Evolutionary conservation across 2,888 invertebrate genomes (phyloP).

Genomic region (Julus scanicus): DNA sequence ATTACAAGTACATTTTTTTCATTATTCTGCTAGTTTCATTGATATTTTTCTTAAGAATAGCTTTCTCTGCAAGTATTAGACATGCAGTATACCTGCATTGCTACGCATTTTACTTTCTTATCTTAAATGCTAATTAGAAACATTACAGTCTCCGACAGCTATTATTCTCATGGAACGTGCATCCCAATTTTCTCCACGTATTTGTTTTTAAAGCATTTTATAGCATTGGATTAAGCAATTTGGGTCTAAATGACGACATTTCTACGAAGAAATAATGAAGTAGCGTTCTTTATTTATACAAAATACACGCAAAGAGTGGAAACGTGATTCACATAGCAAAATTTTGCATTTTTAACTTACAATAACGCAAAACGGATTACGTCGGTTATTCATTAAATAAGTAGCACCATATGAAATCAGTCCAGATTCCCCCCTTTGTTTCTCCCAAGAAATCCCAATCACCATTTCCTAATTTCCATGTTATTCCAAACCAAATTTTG

Average conservation of each 20-base stretch:
- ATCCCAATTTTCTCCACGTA: conserved; percentile 6
- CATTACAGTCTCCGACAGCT: neutral
- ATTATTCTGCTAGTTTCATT: too few species aligned
- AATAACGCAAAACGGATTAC: conserved; percentile 26
- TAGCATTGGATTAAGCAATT: conserved; percentile 21
- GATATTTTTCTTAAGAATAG: too few species aligned
- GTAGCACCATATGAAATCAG: conserved; percentile 29
- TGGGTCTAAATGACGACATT: neutral
- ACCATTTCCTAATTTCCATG: conserved; percentile 35
- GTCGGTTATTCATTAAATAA: conserved; percentile 44
- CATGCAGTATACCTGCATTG: neutral
- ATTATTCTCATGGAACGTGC: neutral
- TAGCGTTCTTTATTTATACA: conserved; percentile 43
- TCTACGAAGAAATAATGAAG: neutral
- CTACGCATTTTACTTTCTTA: neutral
- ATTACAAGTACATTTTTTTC: too few species aligned
- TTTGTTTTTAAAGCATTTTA: neutral
- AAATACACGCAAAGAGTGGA: conserved; percentile 36
- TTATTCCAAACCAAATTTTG: conserved; percentile 37
- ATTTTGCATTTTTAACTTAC: conserved; percentile 7
- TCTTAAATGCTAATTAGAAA: neutral
- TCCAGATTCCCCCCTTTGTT: conserved; percentile 36
- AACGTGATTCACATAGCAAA: conserved; percentile 40
- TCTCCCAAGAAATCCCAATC: conserved; percentile 45
- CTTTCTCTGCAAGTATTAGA: too few species aligned